A percentile compares a stretch with the other conserved stretches of the same genome.
Evolutionary conservation across 2,113 vertebrate species (phyloP).

Genomic region (Cairina moschata): DNA sequence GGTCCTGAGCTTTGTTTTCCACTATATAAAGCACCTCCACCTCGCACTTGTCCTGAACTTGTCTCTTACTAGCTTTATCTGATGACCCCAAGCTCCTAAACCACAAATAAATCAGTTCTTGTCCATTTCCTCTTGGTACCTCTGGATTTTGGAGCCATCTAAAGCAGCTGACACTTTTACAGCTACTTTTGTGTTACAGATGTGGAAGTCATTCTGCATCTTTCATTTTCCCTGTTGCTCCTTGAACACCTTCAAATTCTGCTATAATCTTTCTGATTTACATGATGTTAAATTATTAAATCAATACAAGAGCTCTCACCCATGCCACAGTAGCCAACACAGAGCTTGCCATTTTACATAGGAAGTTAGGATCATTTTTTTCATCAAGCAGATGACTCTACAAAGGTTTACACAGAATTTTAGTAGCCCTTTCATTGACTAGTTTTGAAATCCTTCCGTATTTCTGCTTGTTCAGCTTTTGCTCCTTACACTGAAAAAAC

Average conservation of each 20-base stretch:
- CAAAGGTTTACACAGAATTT: background rate
- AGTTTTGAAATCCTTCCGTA: background rate
- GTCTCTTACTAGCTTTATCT: background rate
- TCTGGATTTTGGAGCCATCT: background rate
- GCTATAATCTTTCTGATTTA: background rate
- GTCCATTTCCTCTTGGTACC: background rate
- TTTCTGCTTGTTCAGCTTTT: background rate
- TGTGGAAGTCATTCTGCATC: background rate
- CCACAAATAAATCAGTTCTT: background rate
- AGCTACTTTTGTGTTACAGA: background rate
- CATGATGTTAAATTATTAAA: background rate
- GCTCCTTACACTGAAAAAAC: background rate
- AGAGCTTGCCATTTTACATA: background rate
- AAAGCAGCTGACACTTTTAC: background rate
- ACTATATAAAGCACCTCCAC: background rate
- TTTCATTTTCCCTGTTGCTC: background rate
- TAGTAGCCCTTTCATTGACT: background rate
- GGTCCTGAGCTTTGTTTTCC: background rate
- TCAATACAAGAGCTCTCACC: background rate
- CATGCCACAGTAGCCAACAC: background rate
- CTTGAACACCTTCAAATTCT: background rate
- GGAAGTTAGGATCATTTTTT: background rate
- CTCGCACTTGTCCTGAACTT: background rate
- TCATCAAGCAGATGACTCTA: background rate
- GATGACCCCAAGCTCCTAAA: background rate